Conservation (phyloP, 2,797 vertebrate species). For the Lates japonicus region DNA sequence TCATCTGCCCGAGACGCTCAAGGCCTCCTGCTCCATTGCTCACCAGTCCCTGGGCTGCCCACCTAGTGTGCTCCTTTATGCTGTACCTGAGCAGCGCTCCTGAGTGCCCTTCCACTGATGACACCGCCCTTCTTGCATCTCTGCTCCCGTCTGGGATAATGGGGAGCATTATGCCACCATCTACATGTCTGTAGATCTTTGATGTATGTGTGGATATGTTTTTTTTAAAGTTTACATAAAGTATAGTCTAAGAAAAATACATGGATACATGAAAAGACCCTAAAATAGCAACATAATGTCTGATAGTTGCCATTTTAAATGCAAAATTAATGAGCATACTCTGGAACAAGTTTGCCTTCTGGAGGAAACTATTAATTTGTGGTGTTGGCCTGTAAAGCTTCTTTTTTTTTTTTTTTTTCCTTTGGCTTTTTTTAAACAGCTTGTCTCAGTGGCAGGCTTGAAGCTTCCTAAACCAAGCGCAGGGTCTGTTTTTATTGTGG, state of each 20-base stretch:
- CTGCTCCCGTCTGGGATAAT: too few relatives aligned
- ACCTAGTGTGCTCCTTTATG: too few relatives aligned
- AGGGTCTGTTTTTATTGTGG: constrained; percentile 82
- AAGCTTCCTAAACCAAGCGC: constrained; percentile 77
- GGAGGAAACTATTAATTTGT: constrained; percentile 88
- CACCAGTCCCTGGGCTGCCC: too few relatives aligned
- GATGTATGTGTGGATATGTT: too few relatives aligned
- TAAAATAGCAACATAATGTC: constrained; percentile 45
- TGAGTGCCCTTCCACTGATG: background rate
- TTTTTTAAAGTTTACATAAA: background rate
- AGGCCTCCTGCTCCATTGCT: too few relatives aligned
- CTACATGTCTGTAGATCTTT: too few relatives aligned
- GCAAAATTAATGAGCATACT: constrained; percentile 82
- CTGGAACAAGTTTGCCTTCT: constrained; percentile 78
- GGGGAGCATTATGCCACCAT: too few relatives aligned
- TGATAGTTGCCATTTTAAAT: constrained; percentile 70
- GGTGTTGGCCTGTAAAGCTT: constrained; percentile 76
- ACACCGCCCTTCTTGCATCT: background rate
- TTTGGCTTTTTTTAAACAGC: constrained; percentile 62
- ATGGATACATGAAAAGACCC: constrained; percentile 28
- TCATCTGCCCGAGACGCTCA: too few relatives aligned
- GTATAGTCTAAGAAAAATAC: background rate
- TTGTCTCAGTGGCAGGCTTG: constrained; percentile 76
- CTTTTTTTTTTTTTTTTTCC: constrained; percentile 55
- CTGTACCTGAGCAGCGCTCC: too few relatives aligned